Evolutionary conservation across 2,888 invertebrate species (phyloP), one percentile per base, ranked within the genome.

Genomic region (Lasioglossum vierecki): DNA sequence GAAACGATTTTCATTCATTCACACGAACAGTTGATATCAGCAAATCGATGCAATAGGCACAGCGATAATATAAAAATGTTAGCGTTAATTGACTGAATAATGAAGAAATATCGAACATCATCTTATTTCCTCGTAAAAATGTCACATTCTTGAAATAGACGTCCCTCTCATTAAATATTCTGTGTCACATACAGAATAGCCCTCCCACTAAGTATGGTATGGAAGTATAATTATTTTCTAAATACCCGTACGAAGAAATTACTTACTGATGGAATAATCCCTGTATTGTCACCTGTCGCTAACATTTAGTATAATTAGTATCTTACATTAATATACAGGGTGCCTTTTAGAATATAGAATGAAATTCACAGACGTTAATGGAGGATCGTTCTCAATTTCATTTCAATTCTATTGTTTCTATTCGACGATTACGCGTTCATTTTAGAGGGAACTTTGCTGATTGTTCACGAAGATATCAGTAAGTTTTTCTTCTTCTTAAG

Each of bases 111-210:
- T 76, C 41, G 35, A 76, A 63, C 49, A n/a, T 63, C 63, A 72
- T 83, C 53, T 83, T 83, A 83, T 82, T 76, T 76, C 44, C 41
- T 63, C 13, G n/a, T 15, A 44, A 76, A 53, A 66, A 72, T 83
- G 66, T 83, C 26, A 44, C 9, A 66, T 76, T n/a, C 53, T 63
- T 53, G 11, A 44, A 57, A 76, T 83, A 76, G 4, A 22, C 83
- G 30, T 63, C 35, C 53, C 13, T 41, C 53, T 66, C 39, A 63
- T 66, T 60, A 76, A 83, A 35, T 53, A 72, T 46, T 63, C 71
- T 77, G 49, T 81, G 30, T 46, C 49, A 80, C 49, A 26, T 72
- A 35, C 41, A 82, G 53, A 83, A 83, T 76, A 15, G 1, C 66
- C 22, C 76, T 39, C 53, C 6, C 9, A 71, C 15, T 72, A 72